phyloP scores from a whole-genome alignment of 2,888 invertebrate genomes.

The Griposia aprilina region DNA sequence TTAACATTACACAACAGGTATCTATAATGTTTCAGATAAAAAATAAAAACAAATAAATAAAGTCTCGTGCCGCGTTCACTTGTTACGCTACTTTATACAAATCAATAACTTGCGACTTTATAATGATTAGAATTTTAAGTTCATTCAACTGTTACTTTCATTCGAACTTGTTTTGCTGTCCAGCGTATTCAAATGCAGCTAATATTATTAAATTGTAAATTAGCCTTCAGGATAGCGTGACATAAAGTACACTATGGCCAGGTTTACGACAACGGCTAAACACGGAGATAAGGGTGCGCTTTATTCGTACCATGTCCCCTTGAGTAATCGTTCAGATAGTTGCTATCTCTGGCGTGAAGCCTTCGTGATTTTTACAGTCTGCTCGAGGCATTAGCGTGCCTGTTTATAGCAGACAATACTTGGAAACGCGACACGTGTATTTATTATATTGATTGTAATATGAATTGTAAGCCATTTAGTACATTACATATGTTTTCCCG shows the following conservation, averaged over 20 bases:
- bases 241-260: conserved; percentile 69
- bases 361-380: conserved; percentile 80
- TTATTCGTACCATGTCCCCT: conserved; percentile 78
- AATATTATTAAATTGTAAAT: conserved; percentile 71
- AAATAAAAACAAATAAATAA: conserved; percentile 23
- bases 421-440: conserved; percentile 59
- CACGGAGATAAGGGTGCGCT: conserved; percentile 77
- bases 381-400: conserved; percentile 66
- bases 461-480: conserved; percentile 48
- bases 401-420: conserved; percentile 71
- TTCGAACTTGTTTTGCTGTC: conserved; percentile 50
- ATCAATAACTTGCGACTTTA: conserved; percentile 52
- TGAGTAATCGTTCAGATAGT: conserved; percentile 84
- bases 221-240: conserved; percentile 63
- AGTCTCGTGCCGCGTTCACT: conserved; percentile 8
- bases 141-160: conserved; percentile 57
- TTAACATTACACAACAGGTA: conserved; percentile 10
- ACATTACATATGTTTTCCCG: conserved; percentile 18
- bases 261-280: conserved; percentile 72
- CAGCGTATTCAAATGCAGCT: conserved; percentile 55
- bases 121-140: conserved; percentile 59
- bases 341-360: conserved; percentile 79
- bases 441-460: conserved; percentile 62
- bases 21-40: conserved; percentile 14
- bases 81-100: conserved; percentile 34